phyloP scores from a whole-genome alignment of 2,797 vertebrate genomes.

The Aplochiton taeniatus region DNA sequence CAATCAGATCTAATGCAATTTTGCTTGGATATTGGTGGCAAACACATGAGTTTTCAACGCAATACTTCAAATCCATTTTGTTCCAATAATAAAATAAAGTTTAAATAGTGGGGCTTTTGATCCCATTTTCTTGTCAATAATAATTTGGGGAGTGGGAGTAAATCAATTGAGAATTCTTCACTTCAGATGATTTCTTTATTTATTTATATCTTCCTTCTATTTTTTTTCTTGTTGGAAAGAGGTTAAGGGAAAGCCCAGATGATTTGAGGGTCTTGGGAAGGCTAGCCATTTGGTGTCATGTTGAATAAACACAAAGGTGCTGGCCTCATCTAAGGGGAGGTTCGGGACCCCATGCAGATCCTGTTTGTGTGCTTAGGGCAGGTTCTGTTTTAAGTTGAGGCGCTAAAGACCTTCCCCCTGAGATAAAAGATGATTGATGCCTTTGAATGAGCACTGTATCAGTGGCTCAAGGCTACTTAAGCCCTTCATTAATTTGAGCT shows the following conservation, averaged over 20 bases:
- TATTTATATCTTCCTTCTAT: no score
- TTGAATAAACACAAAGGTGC: constrained; percentile 79
- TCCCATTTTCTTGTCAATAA: no score
- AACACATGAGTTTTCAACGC: no score
- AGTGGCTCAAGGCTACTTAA: constrained; percentile 71
- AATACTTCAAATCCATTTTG: no score
- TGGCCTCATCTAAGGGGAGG: constrained; percentile 56
- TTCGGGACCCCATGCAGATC: constrained; percentile 65
- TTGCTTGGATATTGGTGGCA: not conserved
- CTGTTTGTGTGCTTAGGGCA: constrained; percentile 69
- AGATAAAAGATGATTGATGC: constrained; percentile 77
- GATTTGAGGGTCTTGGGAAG: not conserved
- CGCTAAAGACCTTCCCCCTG: constrained; percentile 69
- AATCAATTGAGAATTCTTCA: no score
- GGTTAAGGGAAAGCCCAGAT: not conserved
- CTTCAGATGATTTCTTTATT: no score
- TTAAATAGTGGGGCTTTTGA: no score
- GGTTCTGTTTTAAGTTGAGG: constrained; percentile 73
- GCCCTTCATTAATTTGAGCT: constrained; percentile 73
- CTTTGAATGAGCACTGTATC: constrained; percentile 72
- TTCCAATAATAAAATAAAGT: no score
- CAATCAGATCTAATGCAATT: not conserved
- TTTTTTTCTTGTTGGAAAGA: not conserved
- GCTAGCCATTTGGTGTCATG: constrained; percentile 73
- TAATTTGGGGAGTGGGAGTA: no score